Evolutionary conservation across 2,888 invertebrate genomes (phyloP).

Genomic region (Bombyx huttoni): DNA sequence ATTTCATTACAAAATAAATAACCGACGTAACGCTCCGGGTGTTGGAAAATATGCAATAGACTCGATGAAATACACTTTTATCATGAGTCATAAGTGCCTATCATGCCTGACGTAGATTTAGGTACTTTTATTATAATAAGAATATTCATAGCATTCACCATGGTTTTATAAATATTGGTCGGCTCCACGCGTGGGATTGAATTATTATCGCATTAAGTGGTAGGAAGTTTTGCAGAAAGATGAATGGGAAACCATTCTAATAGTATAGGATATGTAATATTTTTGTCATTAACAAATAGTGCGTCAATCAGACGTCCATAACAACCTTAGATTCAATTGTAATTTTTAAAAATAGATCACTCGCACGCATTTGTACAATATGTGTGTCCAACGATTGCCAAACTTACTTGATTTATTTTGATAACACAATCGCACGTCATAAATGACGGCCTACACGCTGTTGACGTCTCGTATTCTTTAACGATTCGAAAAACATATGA

Average conservation of each 20-base stretch:
- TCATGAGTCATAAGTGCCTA: background rate
- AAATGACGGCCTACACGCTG: background rate
- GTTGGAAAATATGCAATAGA: constrained; percentile 7
- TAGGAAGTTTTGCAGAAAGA: background rate
- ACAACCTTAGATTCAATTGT: background rate
- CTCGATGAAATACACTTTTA: constrained; percentile 2
- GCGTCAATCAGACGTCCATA: background rate
- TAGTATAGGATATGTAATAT: background rate
- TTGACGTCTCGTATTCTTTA: background rate
- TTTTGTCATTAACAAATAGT: background rate
- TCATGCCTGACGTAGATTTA: constrained; percentile 1
- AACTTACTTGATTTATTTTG: background rate
- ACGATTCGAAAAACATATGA: constrained; percentile 3
- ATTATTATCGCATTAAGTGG: background rate
- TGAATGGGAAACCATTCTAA: background rate
- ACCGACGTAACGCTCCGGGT: constrained; percentile 12
- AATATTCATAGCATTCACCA: background rate
- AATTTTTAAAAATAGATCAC: background rate
- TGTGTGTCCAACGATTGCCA: background rate
- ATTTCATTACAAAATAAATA: constrained; percentile 34
- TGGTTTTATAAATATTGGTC: background rate
- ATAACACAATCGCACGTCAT: background rate
- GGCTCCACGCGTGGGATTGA: constrained; percentile 1
- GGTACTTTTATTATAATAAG: background rate
- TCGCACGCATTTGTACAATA: background rate